phyloP scores from a whole-genome alignment of 2,113 vertebrate species.

The Phalacrocorax pelagicus region DNA sequence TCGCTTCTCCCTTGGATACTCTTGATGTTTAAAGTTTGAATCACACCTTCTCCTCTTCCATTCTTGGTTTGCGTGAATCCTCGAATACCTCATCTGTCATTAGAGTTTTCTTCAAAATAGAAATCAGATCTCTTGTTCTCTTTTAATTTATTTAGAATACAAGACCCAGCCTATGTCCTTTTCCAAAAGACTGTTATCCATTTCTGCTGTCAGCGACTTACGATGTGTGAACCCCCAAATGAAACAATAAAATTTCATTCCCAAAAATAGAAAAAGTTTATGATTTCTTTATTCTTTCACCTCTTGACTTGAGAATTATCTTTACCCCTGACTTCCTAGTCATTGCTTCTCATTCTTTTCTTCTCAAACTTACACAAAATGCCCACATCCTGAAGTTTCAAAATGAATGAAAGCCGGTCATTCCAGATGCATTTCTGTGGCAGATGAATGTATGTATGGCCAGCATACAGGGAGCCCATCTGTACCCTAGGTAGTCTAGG shows the following conservation, averaged over 20 bases:
- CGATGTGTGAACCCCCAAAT: not conserved
- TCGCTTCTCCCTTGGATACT: rapidly evolving
- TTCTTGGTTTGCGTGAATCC: not conserved
- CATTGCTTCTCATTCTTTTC: not conserved
- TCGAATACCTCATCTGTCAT: rapidly evolving
- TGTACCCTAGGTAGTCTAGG: rapidly evolving
- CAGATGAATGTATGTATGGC: not conserved
- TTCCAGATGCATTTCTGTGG: not conserved
- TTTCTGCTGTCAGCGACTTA: not conserved
- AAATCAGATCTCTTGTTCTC: not conserved
- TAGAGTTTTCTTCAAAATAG: not conserved
- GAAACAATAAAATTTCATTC: slow-evolving; percentile 34
- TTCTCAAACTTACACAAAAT: not conserved
- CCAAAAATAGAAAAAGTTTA: not conserved
- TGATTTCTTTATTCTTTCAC: not conserved
- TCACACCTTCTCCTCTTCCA: rapidly evolving
- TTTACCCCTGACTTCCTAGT: not conserved
- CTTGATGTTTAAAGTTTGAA: rapidly evolving
- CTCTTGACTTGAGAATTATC: not conserved
- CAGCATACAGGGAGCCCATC: not conserved
- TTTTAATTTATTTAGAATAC: rapidly evolving
- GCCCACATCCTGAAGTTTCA: not conserved
- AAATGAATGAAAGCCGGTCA: not conserved
- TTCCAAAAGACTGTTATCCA: not conserved
- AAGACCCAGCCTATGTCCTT: not conserved